Percentiles rank a stretch among this genome's conserved stretches.
These are phyloP conservation scores for Balaenoptera acutorostrata DNA, from an alignment of 2,113 vertebrate genomes.

Conservation along the genomic window DNA sequence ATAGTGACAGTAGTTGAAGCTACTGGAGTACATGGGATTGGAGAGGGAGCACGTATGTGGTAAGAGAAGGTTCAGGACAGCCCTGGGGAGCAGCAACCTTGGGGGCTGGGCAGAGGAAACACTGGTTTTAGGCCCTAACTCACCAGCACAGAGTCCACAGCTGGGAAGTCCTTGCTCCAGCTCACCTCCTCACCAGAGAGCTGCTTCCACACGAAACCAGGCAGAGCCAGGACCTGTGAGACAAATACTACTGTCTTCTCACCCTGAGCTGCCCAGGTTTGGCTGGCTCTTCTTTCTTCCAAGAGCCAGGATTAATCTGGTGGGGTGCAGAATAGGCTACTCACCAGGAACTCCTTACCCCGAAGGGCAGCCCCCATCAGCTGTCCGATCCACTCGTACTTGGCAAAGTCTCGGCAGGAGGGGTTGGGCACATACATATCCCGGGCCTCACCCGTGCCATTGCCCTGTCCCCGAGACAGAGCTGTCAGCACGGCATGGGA, in stretches of 20 bases:
- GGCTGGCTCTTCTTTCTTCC: neutral
- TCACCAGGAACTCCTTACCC: conserved; percentile 97
- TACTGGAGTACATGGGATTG: neutral
- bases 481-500: neutral
- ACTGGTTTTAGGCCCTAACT: conserved; percentile 64
- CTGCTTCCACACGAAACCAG: conserved; percentile 97
- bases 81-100: neutral
- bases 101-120: neutral
- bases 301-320: neutral
- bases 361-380: conserved; percentile 97
- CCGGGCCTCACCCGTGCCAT: conserved; percentile 90
- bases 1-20: neutral
- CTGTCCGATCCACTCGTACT: conserved; percentile 97
- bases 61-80: neutral
- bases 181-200: conserved; percentile 93
- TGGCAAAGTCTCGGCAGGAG: conserved; percentile 94
- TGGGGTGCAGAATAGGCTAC: neutral
- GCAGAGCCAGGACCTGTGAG: conserved; percentile 92
- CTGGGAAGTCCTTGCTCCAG: conserved; percentile 96
- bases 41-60: neutral
- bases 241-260: neutral
- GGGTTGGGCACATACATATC: conserved; percentile 98
- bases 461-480: conserved; percentile 82
- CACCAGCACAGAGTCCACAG: conserved; percentile 95
- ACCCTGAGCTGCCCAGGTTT: neutral